These are phyloP conservation scores for Astyanax mexicanus DNA, from an alignment of 2,797 vertebrate species.

Conservation along the genomic window DNA sequence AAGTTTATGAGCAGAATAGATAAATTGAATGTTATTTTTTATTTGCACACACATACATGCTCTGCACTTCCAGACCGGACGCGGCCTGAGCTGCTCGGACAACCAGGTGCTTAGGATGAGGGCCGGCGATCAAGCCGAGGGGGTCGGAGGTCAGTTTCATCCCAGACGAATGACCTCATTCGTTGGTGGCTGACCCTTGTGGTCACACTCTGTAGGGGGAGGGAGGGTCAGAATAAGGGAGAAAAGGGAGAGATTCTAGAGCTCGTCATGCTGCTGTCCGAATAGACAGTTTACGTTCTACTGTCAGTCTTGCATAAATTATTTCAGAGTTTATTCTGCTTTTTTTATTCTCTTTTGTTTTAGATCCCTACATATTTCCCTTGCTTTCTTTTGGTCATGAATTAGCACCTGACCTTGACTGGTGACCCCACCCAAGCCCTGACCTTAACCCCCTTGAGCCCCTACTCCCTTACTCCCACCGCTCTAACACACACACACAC, in stretches of 20 bases:
- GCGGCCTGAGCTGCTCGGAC: conserved; percentile 53
- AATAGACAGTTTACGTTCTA: conserved; percentile 1
- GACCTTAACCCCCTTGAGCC: conserved; percentile 47
- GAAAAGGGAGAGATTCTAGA: conserved; percentile 31
- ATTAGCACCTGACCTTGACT: conserved; percentile 75
- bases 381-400: conserved; percentile 55
- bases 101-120: conserved; percentile 76
- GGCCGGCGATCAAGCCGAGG: conserved; percentile 62
- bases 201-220: conserved; percentile 55
- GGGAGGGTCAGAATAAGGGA: conserved; percentile 41
- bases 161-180: conserved; percentile 79
- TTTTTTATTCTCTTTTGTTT: conserved; percentile 38
- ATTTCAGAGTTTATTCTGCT: conserved; percentile 29
- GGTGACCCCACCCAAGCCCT: conserved; percentile 50
- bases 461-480: conserved; percentile 35
- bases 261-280: conserved; percentile 43
- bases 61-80: conserved; percentile 3
- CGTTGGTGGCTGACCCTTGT: conserved; percentile 66
- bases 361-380: conserved; percentile 45
- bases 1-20: conserved; percentile 19
- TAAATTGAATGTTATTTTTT: conserved; percentile 35
- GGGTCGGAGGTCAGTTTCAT: conserved; percentile 77
- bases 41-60: conserved; percentile 43
- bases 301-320: background rate
- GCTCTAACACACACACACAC: conserved; percentile 25